Evolutionary conservation across 2,888 invertebrate genomes (phyloP), one percentile per base, ranked within the genome.

Genomic region (Hetaerina titia): DNA sequence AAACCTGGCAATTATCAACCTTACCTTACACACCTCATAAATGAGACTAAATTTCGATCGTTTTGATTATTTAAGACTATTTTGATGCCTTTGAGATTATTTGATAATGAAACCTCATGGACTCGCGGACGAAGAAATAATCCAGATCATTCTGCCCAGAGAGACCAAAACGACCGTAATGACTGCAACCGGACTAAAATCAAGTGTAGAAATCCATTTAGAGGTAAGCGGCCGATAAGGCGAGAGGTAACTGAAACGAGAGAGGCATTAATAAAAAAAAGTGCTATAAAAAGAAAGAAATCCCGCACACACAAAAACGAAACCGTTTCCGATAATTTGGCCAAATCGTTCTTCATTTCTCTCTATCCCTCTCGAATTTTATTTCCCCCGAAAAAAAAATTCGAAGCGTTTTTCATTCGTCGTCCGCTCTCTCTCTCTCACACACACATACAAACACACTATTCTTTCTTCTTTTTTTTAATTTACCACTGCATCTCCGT

Each of bases 281-380:
- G 25, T 81, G 1, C 2, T 0, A 81, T 13, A 11, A 81, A 81
- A 81, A 81, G 31, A 81, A 81, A 58, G 90, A 11, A 31, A 63
- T n/a, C 25, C 11, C 25, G 25, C 22, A 11, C 1, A 8, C 7
- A 56, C 22, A 69, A 92, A 69, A 64, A 45, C 63, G 90, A 45
- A 69, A 92, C 17, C 56, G 92, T 57, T 92, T n/a, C 92, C 92
- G 92, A 92, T 92, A 92, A 92, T 92, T 92, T 92, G 92, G 69
- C 69, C 92, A 92, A 92, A 92, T 92, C 92, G 92, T 92, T 64
- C 90, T 90, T 90, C 90, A 90, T 90, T 92, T 92, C 25, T 69
- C 69, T 74, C 92, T 57, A 31, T 45, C 90, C 45, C 89, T 89
- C 89, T 57, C 89, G n/a, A 58, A 58, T 58, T 56, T n/a, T 89